Percentiles rank a stretch among this genome's conserved stretches.
These are phyloP conservation scores for Diplodus sargus DNA, from an alignment of 2,797 vertebrate species.

Conservation along the genomic window DNA sequence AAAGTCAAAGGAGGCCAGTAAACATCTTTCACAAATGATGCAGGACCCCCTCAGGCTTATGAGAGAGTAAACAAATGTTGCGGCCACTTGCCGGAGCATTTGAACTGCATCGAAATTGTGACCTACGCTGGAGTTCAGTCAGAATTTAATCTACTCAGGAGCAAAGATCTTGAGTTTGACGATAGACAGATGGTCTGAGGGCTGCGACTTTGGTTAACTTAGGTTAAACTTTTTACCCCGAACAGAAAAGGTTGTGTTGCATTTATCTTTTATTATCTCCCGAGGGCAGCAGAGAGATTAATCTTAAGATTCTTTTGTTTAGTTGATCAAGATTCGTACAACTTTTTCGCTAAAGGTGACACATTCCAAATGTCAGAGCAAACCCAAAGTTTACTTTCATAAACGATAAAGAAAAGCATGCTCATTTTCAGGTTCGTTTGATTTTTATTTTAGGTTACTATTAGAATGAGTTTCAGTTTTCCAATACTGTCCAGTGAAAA, in stretches of 20 bases:
- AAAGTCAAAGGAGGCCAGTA: background rate
- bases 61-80: conserved; percentile 8
- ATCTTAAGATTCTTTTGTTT: background rate
- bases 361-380: background rate
- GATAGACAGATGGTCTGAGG: background rate
- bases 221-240: background rate
- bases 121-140: background rate
- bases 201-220: background rate
- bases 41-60: background rate
- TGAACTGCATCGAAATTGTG: background rate
- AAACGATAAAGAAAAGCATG: background rate
- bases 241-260: background rate
- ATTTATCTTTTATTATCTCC: background rate
- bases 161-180: background rate
- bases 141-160: background rate
- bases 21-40: conserved; percentile 9
- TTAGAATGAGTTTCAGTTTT: too few relatives aligned
- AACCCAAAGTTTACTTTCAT: background rate
- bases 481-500: too few relatives aligned
- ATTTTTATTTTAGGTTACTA: too few relatives aligned
- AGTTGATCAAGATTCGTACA: background rate
- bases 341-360: background rate
- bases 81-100: background rate
- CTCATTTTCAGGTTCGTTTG: too few relatives aligned
- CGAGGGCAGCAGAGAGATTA: background rate